phyloP scores from a whole-genome alignment of 2,797 vertebrate species.

The Paedocypris micromegethes region DNA sequence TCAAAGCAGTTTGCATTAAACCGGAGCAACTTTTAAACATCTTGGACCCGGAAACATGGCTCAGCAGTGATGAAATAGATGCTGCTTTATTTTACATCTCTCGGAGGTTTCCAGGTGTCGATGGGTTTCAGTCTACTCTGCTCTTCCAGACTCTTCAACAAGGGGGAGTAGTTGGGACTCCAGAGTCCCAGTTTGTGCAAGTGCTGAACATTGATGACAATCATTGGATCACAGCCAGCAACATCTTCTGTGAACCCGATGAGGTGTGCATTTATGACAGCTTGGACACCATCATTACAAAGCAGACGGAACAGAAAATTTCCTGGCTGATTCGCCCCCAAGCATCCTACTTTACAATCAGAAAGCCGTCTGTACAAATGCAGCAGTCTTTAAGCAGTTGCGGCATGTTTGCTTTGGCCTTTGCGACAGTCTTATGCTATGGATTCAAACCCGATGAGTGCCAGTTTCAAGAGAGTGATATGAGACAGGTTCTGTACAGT shows the following conservation, averaged over 20 bases:
- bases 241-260: conserved; percentile 10
- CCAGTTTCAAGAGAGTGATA: background rate
- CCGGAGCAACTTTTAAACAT: background rate
- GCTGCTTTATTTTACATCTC: conserved; percentile 3
- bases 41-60: conserved; percentile 12
- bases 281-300: background rate
- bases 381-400: conserved; percentile 16
- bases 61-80: conserved; percentile 12
- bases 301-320: background rate
- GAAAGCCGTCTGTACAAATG: conserved; percentile 14
- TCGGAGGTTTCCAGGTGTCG: background rate
- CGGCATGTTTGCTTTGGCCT: conserved; percentile 5
- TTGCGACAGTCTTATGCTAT: conserved; percentile 10
- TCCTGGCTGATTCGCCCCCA: conserved; percentile 8
- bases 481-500: conserved; percentile 9
- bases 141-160: background rate
- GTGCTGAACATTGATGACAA: conserved; percentile 17
- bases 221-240: conserved; percentile 22
- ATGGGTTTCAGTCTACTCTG: background rate
- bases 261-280: conserved; percentile 23
- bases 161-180: conserved; percentile 20
- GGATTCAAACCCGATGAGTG: conserved; percentile 20
- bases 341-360: conserved; percentile 1
- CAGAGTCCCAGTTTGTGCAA: conserved; percentile 18
- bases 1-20: background rate